These are phyloP conservation scores for Phrynosoma platyrhinos DNA, from an alignment of 2,113 vertebrate genomes.

Conservation along the genomic window DNA sequence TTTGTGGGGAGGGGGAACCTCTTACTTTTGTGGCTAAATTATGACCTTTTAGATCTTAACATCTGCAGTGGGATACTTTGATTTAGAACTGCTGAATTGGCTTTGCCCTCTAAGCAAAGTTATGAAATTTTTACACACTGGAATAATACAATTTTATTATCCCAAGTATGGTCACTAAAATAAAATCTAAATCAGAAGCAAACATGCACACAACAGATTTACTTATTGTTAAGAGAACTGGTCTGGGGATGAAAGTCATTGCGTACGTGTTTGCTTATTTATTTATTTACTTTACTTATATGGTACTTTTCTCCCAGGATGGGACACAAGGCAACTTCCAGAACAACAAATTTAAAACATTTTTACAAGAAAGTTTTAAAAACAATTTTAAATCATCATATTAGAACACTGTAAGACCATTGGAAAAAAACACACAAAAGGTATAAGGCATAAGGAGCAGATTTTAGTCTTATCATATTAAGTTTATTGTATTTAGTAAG, in stretches of 20 bases:
- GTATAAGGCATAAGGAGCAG: too few species aligned
- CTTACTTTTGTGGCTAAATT: slow-evolving; percentile 69
- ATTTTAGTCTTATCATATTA: too few species aligned
- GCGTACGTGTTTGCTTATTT: too few species aligned
- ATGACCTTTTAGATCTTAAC: slow-evolving; percentile 61
- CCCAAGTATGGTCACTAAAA: neutral
- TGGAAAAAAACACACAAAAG: too few species aligned
- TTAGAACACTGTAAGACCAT: too few species aligned
- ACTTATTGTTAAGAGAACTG: neutral
- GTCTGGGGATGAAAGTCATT: neutral
- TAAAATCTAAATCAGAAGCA: neutral
- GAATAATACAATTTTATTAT: neutral
- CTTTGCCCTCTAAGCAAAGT: neutral
- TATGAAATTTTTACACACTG: neutral
- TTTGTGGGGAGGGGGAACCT: slow-evolving; percentile 65
- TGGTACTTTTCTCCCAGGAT: too few species aligned
- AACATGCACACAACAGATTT: neutral
- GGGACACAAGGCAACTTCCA: too few species aligned
- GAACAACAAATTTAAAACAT: too few species aligned
- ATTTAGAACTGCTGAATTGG: slow-evolving; percentile 47
- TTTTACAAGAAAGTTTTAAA: too few species aligned
- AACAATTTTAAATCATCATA: too few species aligned
- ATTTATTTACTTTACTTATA: too few species aligned
- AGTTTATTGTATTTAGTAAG: too few species aligned
- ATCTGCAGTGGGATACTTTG: slow-evolving; percentile 62